These are phyloP conservation scores for Microcebus murinus DNA, from an alignment of 2,113 vertebrate genomes.

Conservation along the genomic window DNA sequence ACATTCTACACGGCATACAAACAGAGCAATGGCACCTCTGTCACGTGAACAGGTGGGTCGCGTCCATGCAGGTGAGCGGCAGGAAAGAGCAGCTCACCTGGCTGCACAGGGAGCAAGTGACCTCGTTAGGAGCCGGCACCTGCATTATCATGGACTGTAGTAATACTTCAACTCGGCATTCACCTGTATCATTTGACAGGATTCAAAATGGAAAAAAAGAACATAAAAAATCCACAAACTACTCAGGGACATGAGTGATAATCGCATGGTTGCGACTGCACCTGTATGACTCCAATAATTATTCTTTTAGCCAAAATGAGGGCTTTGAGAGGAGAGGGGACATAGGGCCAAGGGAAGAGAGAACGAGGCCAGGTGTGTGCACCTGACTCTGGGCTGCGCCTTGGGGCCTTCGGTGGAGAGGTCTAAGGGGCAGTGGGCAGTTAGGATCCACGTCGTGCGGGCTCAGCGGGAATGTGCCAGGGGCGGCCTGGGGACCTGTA, in stretches of 20 bases:
- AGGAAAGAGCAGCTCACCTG: background rate
- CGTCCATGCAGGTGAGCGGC: background rate
- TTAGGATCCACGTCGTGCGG: accelerated
- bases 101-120: background rate
- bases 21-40: background rate
- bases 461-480: accelerated
- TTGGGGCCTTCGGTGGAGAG: background rate
- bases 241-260: background rate
- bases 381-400: background rate
- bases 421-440: accelerated
- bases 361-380: background rate
- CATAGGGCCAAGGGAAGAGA: background rate
- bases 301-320: background rate
- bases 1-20: no score
- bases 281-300: background rate
- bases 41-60: background rate
- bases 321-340: background rate
- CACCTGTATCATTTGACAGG: background rate
- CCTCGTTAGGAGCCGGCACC: background rate
- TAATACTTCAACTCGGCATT: background rate
- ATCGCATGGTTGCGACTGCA: accelerated
- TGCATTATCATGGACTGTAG: no score
- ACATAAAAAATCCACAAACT: background rate
- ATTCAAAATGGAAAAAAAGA: background rate
- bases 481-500: background rate